Evolutionary conservation across 64 coral and sea anemone genomes (phyloP).

Genomic region (Porites lutea): DNA sequence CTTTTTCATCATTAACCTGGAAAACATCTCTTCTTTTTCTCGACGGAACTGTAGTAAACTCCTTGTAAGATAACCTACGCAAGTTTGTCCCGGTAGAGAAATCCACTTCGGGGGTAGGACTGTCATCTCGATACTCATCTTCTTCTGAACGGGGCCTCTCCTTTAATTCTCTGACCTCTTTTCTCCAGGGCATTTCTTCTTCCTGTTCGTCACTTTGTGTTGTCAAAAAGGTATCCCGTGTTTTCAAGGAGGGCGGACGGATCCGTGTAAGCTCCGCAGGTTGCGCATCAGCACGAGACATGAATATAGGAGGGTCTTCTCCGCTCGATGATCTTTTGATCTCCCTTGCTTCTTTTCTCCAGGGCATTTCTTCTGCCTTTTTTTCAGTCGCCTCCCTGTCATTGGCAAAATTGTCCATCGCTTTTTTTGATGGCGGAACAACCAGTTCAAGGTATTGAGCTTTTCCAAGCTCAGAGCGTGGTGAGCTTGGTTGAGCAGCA

Average conservation of each 20-base stretch:
- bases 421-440: slow-evolving; percentile 22
- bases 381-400: not conserved
- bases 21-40: slow-evolving; percentile 53
- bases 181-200: slow-evolving; percentile 53
- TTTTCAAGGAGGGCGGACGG: slow-evolving; percentile 25
- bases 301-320: not conserved
- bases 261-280: not conserved
- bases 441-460: slow-evolving; percentile 21
- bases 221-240: slow-evolving; percentile 37
- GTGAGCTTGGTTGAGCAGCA: slow-evolving; percentile 9
- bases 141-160: slow-evolving; percentile 25
- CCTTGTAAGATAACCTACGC: slow-evolving; percentile 56
- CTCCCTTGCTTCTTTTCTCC: slow-evolving; percentile 32
- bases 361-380: slow-evolving; percentile 6
- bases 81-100: not conserved
- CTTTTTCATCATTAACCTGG: slow-evolving; percentile 27
- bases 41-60: slow-evolving; percentile 24
- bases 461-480: slow-evolving; percentile 34
- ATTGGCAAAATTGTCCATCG: not conserved
- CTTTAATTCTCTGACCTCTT: slow-evolving; percentile 32
- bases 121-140: slow-evolving; percentile 15
- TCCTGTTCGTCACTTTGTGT: not conserved
- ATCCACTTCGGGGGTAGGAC: not conserved
- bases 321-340: slow-evolving; percentile 2
- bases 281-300: not conserved